Evolutionary conservation across 2,888 invertebrate genomes (phyloP).

Genomic region (Noctua comes): DNA sequence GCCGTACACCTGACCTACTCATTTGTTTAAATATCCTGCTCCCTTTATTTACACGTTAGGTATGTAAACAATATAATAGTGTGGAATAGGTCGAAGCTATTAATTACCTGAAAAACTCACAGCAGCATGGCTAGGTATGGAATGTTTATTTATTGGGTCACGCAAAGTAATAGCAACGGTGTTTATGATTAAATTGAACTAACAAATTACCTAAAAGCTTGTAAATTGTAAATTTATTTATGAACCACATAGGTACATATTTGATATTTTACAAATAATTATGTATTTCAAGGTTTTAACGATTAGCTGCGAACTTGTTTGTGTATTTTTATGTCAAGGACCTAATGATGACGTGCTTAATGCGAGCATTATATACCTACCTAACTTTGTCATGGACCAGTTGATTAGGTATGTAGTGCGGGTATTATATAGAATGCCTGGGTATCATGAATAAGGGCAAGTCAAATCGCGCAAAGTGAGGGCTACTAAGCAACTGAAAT

Average conservation of each 20-base stretch:
- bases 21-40: background rate
- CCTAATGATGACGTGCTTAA: background rate
- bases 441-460: background rate
- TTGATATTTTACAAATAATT: background rate
- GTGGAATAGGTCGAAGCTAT: background rate
- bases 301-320: background rate
- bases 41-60: background rate
- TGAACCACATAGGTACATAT: background rate
- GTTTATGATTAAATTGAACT: conserved; percentile 18
- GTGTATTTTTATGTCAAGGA: background rate
- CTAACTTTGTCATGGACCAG: background rate
- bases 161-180: conserved; percentile 10
- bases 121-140: background rate
- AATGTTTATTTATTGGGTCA: conserved; percentile 22
- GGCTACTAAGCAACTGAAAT: background rate
- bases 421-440: background rate
- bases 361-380: background rate
- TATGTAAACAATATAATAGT: too few relatives aligned
- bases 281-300: background rate
- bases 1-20: background rate
- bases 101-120: conserved; percentile 8
- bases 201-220: background rate
- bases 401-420: background rate
- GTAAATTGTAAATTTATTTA: background rate
- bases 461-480: background rate